Evolutionary conservation across 2,888 invertebrate genomes (phyloP).

Genomic region (Nomada hirtipes): DNA sequence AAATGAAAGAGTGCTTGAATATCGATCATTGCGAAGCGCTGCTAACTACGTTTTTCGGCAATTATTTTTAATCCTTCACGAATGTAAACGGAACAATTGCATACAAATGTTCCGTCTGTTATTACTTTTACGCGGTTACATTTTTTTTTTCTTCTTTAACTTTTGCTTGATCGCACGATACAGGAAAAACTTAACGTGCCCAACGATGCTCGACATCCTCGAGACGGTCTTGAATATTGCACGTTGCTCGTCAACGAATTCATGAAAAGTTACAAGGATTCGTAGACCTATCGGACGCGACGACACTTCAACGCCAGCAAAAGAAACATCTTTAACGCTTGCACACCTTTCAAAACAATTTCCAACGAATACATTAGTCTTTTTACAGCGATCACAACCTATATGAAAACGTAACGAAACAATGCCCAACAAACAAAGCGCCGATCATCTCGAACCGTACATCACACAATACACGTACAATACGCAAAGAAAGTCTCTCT

Average conservation of each 20-base stretch:
- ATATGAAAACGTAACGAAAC: slow-evolving; percentile 42
- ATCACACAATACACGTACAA: slow-evolving; percentile 26
- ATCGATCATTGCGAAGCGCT: slow-evolving; percentile 16
- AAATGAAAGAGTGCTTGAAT: slow-evolving; percentile 16
- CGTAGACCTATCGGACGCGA: background rate
- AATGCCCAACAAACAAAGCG: slow-evolving; percentile 45
- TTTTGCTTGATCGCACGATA: background rate
- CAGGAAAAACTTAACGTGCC: background rate
- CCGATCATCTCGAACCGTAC: background rate
- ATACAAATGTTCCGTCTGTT: slow-evolving; percentile 47
- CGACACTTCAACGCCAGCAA: background rate
- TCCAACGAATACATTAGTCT: background rate
- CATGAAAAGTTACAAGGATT: background rate
- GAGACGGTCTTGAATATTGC: slow-evolving; percentile 1
- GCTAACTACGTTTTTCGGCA: background rate
- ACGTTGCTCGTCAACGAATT: background rate
- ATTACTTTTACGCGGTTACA: slow-evolving; percentile 46
- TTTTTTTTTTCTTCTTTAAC: background rate
- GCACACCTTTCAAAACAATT: background rate
- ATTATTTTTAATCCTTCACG: background rate
- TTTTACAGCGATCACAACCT: slow-evolving; percentile 31
- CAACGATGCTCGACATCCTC: background rate
- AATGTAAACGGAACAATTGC: slow-evolving; percentile 16
- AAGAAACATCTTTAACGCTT: slow-evolving; percentile 6
- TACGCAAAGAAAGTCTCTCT: slow-evolving; percentile 8